phyloP scores from a whole-genome alignment of 2,888 invertebrate genomes.

The Sinelater perroti region DNA sequence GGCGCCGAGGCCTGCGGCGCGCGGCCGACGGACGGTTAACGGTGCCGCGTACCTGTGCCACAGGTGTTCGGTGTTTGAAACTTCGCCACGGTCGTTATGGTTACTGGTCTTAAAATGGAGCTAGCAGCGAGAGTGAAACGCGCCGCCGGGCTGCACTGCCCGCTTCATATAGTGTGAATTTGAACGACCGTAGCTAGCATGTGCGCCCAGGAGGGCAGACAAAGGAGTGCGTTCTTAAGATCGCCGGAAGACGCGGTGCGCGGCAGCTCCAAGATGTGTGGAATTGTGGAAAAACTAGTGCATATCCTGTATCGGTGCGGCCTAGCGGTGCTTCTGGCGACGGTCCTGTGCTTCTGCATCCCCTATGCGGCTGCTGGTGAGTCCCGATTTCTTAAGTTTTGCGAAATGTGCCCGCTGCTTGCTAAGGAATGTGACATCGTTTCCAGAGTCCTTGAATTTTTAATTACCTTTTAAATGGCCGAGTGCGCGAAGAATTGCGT shows the following conservation, averaged over 20 bases:
- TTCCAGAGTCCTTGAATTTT: no score
- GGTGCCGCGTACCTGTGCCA: slow-evolving; percentile 42
- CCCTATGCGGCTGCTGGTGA: slow-evolving; percentile 22
- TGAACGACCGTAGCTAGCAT: slow-evolving; percentile 29
- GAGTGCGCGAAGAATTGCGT: no score
- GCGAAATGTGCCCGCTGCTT: no score
- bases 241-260: slow-evolving; percentile 43
- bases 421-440: no score
- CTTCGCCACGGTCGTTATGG: slow-evolving; percentile 37
- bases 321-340: slow-evolving; percentile 14
- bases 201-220: slow-evolving; percentile 27
- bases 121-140: slow-evolving; percentile 29
- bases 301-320: slow-evolving; percentile 14
- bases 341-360: slow-evolving; percentile 12
- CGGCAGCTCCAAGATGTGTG: slow-evolving; percentile 17
- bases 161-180: slow-evolving; percentile 18
- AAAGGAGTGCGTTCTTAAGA: slow-evolving; percentile 31
- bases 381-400: slow-evolving; percentile 14
- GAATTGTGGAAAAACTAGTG: slow-evolving; percentile 31
- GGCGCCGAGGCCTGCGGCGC: no score
- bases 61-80: slow-evolving; percentile 42
- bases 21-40: no score
- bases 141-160: slow-evolving; percentile 2
- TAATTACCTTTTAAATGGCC: no score
- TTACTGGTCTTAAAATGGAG: slow-evolving; percentile 39